These are phyloP conservation scores for Toxotes jaculatrix DNA, from an alignment of 2,113 vertebrate species.

Conservation along the genomic window DNA sequence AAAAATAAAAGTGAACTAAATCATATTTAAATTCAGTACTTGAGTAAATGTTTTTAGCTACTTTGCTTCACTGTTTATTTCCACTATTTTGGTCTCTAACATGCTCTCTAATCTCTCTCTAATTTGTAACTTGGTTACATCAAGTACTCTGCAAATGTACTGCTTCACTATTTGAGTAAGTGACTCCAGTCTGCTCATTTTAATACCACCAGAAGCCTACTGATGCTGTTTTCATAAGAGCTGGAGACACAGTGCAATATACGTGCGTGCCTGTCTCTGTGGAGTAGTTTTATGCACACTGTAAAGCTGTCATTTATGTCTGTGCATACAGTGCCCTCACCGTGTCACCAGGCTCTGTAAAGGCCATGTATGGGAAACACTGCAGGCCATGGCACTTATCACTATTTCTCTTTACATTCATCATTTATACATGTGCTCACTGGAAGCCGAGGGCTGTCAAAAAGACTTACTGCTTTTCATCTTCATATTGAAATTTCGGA, in stretches of 20 bases:
- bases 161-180: background rate
- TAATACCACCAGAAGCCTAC: constrained; percentile 23
- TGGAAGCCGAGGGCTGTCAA: constrained; percentile 55
- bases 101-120: background rate
- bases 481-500: constrained; percentile 76
- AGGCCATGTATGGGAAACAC: constrained; percentile 72
- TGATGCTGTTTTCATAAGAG: constrained; percentile 42
- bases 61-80: background rate
- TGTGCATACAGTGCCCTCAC: constrained; percentile 54
- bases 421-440: constrained; percentile 76
- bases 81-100: background rate
- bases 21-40: background rate
- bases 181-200: background rate
- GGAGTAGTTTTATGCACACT: constrained; percentile 74
- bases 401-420: constrained; percentile 78
- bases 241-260: constrained; percentile 46
- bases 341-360: constrained; percentile 57
- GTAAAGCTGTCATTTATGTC: constrained; percentile 81
- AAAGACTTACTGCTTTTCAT: constrained; percentile 75
- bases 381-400: constrained; percentile 67
- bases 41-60: background rate
- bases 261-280: constrained; percentile 40
- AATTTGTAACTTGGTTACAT: background rate
- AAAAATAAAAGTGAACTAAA: background rate
- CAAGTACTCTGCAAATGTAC: background rate